These are phyloP conservation scores for Sclerurus mexicanus DNA, from an alignment of 2,113 vertebrate genomes.

Conservation along the genomic window DNA sequence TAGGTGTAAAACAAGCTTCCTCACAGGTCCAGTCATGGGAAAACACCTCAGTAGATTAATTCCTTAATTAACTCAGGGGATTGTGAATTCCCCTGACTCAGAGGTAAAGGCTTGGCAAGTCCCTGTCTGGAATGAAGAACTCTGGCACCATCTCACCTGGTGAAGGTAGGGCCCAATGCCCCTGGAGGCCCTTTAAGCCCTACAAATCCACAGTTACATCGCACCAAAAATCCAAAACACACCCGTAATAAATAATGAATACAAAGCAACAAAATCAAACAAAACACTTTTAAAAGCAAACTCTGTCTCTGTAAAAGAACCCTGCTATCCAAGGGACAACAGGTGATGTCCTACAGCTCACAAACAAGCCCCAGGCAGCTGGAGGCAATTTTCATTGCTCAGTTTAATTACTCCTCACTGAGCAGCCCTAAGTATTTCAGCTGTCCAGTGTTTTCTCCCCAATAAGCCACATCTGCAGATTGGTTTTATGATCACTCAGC, in stretches of 20 bases:
- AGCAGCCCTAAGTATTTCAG: not conserved
- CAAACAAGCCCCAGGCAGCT: not conserved
- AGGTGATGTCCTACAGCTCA: not conserved
- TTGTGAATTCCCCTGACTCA: not conserved
- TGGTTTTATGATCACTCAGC: not conserved
- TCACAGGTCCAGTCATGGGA: not conserved
- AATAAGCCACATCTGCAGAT: not conserved
- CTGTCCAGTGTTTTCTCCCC: not conserved
- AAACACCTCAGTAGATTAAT: not conserved
- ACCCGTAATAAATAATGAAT: fast-evolving
- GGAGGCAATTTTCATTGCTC: not conserved
- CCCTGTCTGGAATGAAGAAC: not conserved
- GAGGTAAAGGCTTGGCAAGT: not conserved
- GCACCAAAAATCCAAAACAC: not conserved
- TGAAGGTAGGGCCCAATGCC: not conserved
- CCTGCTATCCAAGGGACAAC: not conserved
- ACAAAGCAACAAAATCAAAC: not conserved
- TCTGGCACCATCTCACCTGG: not conserved
- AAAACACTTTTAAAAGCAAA: not conserved
- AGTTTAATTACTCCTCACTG: not conserved
- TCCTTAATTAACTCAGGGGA: too few species aligned
- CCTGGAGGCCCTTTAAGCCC: not conserved
- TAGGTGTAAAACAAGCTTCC: not conserved
- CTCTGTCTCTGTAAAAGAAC: fast-evolving
- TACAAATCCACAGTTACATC: not conserved